Evolutionary conservation across 1,140 invertebrate genomes (phyloP).

Genomic region (Sarcophaga bullata): DNA sequence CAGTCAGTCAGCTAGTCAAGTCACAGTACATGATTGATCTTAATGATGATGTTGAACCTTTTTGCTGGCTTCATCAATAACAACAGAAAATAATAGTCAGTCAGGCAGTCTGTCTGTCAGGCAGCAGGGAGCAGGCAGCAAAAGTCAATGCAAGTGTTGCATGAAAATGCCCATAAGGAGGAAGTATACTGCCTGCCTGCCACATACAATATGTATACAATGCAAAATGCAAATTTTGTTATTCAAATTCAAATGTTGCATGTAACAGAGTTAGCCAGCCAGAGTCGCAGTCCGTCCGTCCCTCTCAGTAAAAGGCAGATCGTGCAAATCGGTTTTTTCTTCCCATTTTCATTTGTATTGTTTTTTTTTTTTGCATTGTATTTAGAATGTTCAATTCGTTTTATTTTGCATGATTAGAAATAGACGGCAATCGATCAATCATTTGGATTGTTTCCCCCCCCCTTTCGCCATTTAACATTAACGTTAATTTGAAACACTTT

Average conservation of each 20-base stretch:
- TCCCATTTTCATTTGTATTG: background rate
- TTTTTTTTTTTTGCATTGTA: background rate
- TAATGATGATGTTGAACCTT: background rate
- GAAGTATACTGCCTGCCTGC: background rate
- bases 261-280: too few species aligned
- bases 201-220: too few species aligned
- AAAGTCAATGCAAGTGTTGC: constrained; percentile 30
- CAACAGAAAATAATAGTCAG: too few species aligned
- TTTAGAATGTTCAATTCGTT: background rate
- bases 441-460: background rate
- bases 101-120: too few species aligned
- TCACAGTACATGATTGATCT: background rate
- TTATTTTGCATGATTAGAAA: background rate
- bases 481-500: constrained; percentile 5
- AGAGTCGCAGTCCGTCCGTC: too few species aligned
- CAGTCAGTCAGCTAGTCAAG: too few species aligned
- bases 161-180: constrained; percentile 28
- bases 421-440: constrained; percentile 13
- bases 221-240: too few species aligned
- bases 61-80: background rate
- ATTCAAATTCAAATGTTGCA: background rate
- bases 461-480: background rate
- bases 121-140: background rate
- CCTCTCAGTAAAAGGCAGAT: background rate
- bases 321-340: background rate